Conservation (phyloP, 2,113 vertebrate genomes). For the Megaleporinus macrocephalus region DNA sequence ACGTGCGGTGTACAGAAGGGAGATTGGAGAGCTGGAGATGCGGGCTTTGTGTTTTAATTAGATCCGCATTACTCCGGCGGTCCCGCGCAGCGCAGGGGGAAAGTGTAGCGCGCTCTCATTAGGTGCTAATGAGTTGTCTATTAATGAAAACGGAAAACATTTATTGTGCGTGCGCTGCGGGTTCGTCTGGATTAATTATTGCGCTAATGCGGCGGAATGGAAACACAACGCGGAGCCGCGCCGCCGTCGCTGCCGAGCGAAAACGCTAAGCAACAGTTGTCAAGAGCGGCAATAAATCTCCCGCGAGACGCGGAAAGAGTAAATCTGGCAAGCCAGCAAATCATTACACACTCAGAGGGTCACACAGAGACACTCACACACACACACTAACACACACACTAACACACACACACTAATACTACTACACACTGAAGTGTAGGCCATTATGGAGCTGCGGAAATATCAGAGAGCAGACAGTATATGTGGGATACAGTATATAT, state of each 20-base stretch:
- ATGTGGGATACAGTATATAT: too few relatives aligned
- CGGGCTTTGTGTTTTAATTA: conserved; percentile 69
- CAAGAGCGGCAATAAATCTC: conserved; percentile 27
- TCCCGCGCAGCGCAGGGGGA: conserved; percentile 52
- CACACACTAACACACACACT: neutral
- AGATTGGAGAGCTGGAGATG: conserved; percentile 45
- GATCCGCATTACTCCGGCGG: conserved; percentile 40
- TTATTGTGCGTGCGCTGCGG: conserved; percentile 79
- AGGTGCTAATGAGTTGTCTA: conserved; percentile 83
- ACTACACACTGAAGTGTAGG: too few relatives aligned
- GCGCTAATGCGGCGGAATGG: conserved; percentile 75
- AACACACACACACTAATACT: conserved; percentile 12
- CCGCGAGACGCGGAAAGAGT: conserved; percentile 11
- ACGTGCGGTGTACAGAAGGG: conserved; percentile 39
- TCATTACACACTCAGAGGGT: neutral
- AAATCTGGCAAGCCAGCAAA: neutral
- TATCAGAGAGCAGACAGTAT: too few relatives aligned
- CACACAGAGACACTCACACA: neutral
- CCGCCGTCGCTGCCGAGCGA: neutral
- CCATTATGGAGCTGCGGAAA: too few relatives aligned
- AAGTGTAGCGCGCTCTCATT: conserved; percentile 66
- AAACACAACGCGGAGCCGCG: conserved; percentile 68
- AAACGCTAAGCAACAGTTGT: conserved; percentile 32
- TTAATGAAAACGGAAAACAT: conserved; percentile 85
- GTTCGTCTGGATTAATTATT: conserved; percentile 81